A percentile compares a stretch with the other conserved stretches of the same genome.
phyloP scores from a whole-genome alignment of 2,113 vertebrate genomes.

The Phalacrocorax carbo region DNA sequence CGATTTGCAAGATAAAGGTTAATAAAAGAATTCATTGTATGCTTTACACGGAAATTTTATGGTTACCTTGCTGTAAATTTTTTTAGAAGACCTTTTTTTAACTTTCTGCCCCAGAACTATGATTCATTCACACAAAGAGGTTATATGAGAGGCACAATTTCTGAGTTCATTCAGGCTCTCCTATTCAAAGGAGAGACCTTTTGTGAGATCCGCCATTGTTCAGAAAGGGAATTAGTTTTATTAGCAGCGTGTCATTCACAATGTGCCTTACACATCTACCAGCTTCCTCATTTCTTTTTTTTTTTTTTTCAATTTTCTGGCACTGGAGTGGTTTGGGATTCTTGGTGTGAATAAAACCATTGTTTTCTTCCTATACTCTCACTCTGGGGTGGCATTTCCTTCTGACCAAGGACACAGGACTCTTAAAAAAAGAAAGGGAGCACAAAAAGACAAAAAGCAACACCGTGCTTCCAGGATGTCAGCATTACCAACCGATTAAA shows the following conservation, averaged over 20 bases:
- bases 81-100: neutral
- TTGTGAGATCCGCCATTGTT: neutral
- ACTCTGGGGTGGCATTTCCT: neutral
- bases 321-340: neutral
- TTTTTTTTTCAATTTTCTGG: neutral
- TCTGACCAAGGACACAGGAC: neutral
- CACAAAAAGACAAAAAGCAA: neutral
- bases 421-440: neutral
- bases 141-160: slow-evolving; percentile 1
- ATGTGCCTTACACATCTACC: neutral
- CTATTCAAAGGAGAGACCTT: slow-evolving; percentile 21
- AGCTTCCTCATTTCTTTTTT: neutral
- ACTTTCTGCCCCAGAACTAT: neutral
- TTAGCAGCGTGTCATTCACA: slow-evolving; percentile 33
- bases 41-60: neutral
- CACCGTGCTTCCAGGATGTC: neutral
- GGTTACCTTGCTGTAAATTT: neutral
- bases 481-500: neutral
- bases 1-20: neutral
- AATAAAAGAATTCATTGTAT: slow-evolving; percentile 1
- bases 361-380: neutral
- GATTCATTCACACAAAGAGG: slow-evolving; percentile 53
- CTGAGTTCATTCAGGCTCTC: slow-evolving; percentile 39
- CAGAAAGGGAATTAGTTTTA: slow-evolving; percentile 44
- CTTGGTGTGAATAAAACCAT: neutral